Percentiles rank a stretch among this genome's conserved stretches.
Evolutionary conservation across 2,113 vertebrate species (phyloP).

Genomic region (Manacus vitellinus): DNA sequence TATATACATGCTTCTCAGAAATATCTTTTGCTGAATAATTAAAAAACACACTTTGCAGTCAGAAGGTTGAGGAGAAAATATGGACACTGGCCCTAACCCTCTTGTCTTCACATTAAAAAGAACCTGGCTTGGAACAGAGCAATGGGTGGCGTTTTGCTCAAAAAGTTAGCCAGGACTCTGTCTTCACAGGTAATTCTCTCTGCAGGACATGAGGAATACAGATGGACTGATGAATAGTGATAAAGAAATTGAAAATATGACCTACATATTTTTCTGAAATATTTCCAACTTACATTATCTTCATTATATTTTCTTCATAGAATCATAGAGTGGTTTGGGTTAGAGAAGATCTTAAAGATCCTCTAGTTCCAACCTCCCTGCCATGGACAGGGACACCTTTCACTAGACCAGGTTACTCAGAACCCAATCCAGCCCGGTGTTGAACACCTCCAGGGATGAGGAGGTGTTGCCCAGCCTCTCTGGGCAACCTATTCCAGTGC

Average conservation of each 20-base stretch:
- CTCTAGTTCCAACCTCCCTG: background rate
- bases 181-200: background rate
- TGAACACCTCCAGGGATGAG: background rate
- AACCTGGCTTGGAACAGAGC: background rate
- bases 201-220: background rate
- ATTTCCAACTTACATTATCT: background rate
- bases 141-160: background rate
- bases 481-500: background rate
- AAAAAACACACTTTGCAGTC: background rate
- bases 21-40: background rate
- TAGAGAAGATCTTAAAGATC: background rate
- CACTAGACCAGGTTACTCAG: background rate
- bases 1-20: background rate
- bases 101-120: background rate
- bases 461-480: background rate
- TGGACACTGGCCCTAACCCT: background rate
- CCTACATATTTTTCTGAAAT: background rate
- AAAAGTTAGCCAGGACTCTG: background rate
- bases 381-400: background rate
- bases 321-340: rapidly evolving
- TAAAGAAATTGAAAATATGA: background rate
- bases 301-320: background rate
- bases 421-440: too few species aligned
- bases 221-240: background rate
- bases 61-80: background rate